Base-by-base conservation (phyloP, 2,797 vertebrate genomes). In the Rousettus madagascariensis region DNA sequence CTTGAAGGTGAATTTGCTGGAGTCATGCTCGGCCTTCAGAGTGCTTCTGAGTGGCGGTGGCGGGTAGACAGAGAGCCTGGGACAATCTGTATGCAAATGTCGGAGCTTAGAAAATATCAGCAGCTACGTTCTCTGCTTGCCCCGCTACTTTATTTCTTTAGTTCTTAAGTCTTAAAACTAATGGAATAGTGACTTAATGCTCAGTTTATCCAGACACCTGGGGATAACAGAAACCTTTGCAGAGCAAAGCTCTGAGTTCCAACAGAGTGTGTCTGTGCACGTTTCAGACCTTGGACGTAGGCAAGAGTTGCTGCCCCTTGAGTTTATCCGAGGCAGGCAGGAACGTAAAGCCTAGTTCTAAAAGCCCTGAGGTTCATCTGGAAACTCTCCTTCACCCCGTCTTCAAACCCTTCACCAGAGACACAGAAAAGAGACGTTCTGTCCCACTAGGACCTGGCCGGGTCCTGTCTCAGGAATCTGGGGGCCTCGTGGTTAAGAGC, bases 391-490 rank as follows among this genome's bases (percentile, higher is more conserved):
- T 77, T 30, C 11, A 55, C 3, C 11, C 41, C 5, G 4, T 51
- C 63, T 8, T 49, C 20, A 51, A 12, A 41, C 22, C 61, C 63
- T 51, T 68, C 68, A 24, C 10, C 8, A 86, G 13, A 46, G n/a
- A 55, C n/a, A 46, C 61, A 28, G 28, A 30, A 19, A 16, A 20
- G 26, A 26, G 24, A 43, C 0, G 0, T 1, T 3, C 4, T 1
- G 20, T 28, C 7, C 2, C 10, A 33, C 26, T 4, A n/a, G 55
- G 36, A 49, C 43, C 22, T 0, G 0, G 49, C 30, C 87, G 9
- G 3, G 33, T 8, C 51, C 66, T 41, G 69, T 33, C 28, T 17
- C 36, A 26, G 68, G 43, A 59, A 59, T 7, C 19, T 19, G 41
- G 51, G 36, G 26, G 59, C 49, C n/a, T 2, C 28, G 2, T 4